Base-by-base conservation (phyloP, 2,888 invertebrate genomes). In the Heliconius aoede region DNA sequence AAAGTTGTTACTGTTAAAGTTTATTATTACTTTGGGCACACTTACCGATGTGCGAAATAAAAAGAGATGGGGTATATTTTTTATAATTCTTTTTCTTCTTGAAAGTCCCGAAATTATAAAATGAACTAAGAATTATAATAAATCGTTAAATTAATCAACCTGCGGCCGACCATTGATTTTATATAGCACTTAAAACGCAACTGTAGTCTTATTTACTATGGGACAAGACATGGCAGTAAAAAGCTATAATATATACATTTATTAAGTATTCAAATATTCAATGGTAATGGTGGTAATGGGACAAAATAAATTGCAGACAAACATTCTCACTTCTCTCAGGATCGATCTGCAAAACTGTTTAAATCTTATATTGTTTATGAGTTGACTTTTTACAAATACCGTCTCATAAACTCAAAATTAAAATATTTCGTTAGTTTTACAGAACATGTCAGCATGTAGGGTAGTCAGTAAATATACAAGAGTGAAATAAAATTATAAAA, bases 161-260 rank as follows among this genome's bases (percentile, higher is more conserved):
- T 74, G 76, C 72, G 65, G 75, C 61, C 68, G 73, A 67, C 62
- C 67, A 72, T 73, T 74, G 81, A 88, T 89, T 91, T 40, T 46
- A 93, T 92, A 91, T 90, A 88, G 87, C 91, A 93, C 92, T 91
- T 91, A 87, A 83, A 88, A 90, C 87, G 91, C 89, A 89, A 93
- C 91, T 92, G 91, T 93, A 93, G 92, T 89, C 93, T 93, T 93
- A 93, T 76, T 79, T 72, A 77, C 77, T 79, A 79, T 72, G 76
- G 72, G 28, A 62, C 26, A 51, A 58, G 67, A 72, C 61, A 74
- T 73, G 67, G 74, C 76, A 61, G 73, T 51, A 58, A 60, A 78
- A 73, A 68, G 68, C 60, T 72, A 58, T 71, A n/a, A 18, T 24
- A 58, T 24, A 58, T 18, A 24, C 18, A 24, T 15, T 32, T n/a